A percentile compares a stretch with the other conserved stretches of the same genome.
Conservation (phyloP, 2,888 invertebrate species). For the Drosophila heteroneura region DNA sequence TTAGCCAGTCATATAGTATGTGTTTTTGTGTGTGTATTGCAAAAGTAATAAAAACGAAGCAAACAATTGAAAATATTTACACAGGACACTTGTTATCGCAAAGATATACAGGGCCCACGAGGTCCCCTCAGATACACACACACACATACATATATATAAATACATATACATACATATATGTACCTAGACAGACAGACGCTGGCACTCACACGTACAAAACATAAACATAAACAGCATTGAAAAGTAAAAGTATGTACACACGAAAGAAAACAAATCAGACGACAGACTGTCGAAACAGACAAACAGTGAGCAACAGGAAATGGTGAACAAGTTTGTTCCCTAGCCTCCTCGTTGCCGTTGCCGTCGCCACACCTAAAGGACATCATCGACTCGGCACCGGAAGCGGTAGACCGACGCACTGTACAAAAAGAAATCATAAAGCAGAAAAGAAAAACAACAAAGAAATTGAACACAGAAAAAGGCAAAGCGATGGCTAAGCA, state of each 20-base stretch:
- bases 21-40: constrained; percentile 23
- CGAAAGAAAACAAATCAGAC: constrained; percentile 67
- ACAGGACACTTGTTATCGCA: constrained; percentile 80
- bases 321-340: constrained; percentile 60
- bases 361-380: background rate
- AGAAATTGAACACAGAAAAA: constrained; percentile 14
- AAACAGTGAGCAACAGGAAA: constrained; percentile 73
- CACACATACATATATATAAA: constrained; percentile 19
- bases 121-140: constrained; percentile 3
- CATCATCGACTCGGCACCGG: constrained; percentile 1
- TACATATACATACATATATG: constrained; percentile 10
- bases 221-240: constrained; percentile 61
- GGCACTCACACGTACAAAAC: constrained; percentile 33
- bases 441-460: constrained; percentile 40
- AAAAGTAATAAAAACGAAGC: constrained; percentile 77
- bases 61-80: constrained; percentile 81
- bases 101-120: constrained; percentile 46
- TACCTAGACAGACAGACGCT: constrained; percentile 4
- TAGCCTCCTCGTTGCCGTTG: constrained; percentile 1
- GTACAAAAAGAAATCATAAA: constrained; percentile 61
- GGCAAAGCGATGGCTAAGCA: constrained; percentile 41
- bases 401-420: background rate
- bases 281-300: constrained; percentile 44
- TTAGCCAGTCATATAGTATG: constrained; percentile 24
- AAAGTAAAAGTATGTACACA: constrained; percentile 57